phyloP scores from a whole-genome alignment of 2,797 vertebrate genomes.

The Notoglanidium macrostoma region DNA sequence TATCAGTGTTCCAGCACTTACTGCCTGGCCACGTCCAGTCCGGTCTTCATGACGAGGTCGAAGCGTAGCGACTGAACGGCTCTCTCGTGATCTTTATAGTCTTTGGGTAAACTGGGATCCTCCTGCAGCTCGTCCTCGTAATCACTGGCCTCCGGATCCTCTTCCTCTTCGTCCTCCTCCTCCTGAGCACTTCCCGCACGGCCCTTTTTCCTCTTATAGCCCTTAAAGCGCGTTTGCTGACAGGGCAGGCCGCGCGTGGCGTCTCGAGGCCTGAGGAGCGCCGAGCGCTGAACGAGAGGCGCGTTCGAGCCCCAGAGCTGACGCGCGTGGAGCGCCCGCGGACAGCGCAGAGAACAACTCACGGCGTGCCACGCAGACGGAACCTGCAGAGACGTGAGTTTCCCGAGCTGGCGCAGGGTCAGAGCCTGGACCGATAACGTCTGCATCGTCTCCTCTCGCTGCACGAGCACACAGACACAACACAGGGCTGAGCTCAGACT shows the following conservation, averaged over 20 bases:
- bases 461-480: conserved; percentile 13
- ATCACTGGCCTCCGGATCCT: conserved; percentile 70
- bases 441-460: conserved; percentile 63
- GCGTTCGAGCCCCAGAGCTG: conserved; percentile 69
- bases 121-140: conserved; percentile 78
- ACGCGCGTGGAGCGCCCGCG: conserved; percentile 69
- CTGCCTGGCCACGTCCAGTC: conserved; percentile 89
- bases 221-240: conserved; percentile 81
- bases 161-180: conserved; percentile 73
- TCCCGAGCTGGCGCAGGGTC: conserved; percentile 72
- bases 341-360: conserved; percentile 62
- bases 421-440: conserved; percentile 72
- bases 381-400: conserved; percentile 66
- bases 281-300: conserved; percentile 56
- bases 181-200: conserved; percentile 60
- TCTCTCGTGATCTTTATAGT: conserved; percentile 91
- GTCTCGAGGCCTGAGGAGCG: conserved; percentile 56
- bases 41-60: conserved; percentile 86
- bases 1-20: conserved; percentile 71
- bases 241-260: conserved; percentile 60
- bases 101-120: conserved; percentile 74
- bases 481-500: neutral
- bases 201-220: conserved; percentile 78
- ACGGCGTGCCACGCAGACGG: conserved; percentile 63
- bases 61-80: conserved; percentile 86